These are phyloP conservation scores for Chrysemys picta DNA, from an alignment of 2,113 vertebrate genomes.

Conservation along the genomic window DNA sequence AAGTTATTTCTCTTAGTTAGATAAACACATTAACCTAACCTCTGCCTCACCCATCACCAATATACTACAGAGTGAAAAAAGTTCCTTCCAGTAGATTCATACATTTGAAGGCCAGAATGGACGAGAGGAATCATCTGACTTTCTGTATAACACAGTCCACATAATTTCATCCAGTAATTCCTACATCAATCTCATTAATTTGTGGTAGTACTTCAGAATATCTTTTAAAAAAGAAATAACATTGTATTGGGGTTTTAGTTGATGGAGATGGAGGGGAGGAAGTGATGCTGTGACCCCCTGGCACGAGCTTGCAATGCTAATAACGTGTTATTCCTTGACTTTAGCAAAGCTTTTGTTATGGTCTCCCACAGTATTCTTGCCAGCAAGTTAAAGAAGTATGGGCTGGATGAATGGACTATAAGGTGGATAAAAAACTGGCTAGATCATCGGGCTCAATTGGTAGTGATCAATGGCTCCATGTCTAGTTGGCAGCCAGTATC, in stretches of 20 bases:
- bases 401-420: no score
- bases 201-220: not conserved
- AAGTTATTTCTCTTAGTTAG: not conserved
- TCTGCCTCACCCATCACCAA: not conserved
- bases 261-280: no score
- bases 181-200: not conserved
- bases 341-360: no score
- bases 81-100: not conserved
- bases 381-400: no score
- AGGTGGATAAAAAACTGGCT: no score
- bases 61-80: not conserved
- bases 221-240: not conserved
- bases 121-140: not conserved
- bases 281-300: no score
- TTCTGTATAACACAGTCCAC: not conserved
- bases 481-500: no score
- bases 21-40: not conserved
- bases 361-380: no score
- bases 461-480: no score
- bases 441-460: no score
- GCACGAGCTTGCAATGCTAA: no score
- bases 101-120: not conserved
- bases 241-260: not conserved
- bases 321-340: no score
- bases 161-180: not conserved